Evolutionary conservation across 2,113 vertebrate genomes (phyloP).

Genomic region (Chloropsis cyanopogon): DNA sequence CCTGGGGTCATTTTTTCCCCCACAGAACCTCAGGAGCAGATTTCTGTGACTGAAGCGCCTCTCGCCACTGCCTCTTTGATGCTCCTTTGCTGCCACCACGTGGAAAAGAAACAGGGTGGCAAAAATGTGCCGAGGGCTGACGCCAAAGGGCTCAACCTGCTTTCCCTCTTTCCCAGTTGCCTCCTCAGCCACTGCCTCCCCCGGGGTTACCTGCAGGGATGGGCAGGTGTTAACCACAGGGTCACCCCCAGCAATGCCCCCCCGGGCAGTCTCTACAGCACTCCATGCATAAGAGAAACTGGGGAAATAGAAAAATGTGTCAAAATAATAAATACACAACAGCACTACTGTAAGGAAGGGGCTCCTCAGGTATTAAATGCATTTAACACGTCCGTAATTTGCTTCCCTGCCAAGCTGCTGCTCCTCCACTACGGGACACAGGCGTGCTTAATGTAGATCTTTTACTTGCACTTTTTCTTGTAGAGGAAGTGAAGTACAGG

Average conservation of each 20-base stretch:
- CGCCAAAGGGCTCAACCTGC: neutral
- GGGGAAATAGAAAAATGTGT: neutral
- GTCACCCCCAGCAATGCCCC: no score
- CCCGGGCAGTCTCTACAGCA: neutral
- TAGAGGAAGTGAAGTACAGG: neutral
- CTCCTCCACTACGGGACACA: neutral
- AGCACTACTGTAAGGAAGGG: accelerated
- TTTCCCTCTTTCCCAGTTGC: neutral
- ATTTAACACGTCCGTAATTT: accelerated
- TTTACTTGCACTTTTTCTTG: neutral
- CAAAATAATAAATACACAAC: neutral
- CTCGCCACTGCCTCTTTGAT: neutral
- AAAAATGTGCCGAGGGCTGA: neutral
- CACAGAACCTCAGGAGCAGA: neutral
- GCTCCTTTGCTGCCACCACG: conserved; percentile 86
- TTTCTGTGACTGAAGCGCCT: neutral
- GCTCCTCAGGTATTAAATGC: neutral
- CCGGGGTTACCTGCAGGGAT: no score
- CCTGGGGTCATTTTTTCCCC: neutral
- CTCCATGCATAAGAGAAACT: accelerated
- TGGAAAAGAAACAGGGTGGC: conserved; percentile 17
- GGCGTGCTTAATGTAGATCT: neutral
- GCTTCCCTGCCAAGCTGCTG: neutral
- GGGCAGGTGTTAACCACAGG: neutral
- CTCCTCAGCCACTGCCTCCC: neutral